phyloP scores from a whole-genome alignment of 1,140 invertebrate genomes.

The Colletes gigas region DNA sequence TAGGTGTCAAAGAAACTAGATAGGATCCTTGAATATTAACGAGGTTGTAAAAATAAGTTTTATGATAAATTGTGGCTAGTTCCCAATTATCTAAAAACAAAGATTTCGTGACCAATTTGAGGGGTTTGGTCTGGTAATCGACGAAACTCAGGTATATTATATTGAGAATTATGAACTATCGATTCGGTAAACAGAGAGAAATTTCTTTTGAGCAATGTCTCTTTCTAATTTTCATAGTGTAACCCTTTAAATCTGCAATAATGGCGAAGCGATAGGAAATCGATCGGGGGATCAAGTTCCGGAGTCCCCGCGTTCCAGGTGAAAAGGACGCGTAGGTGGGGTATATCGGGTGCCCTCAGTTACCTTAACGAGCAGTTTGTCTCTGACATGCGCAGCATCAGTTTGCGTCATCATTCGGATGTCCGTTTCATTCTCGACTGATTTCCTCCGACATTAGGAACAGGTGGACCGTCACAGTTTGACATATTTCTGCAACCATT shows the following conservation, averaged over 20 bases:
- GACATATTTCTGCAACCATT: constrained; percentile 20
- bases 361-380: background rate
- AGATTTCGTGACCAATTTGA: too few species aligned
- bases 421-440: constrained; percentile 5
- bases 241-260: background rate
- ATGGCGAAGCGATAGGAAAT: background rate
- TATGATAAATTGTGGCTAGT: too few species aligned
- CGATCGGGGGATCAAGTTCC: background rate
- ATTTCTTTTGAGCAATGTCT: too few species aligned
- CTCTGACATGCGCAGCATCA: constrained; percentile 2
- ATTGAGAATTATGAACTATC: too few species aligned
- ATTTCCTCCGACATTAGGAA: constrained; percentile 27
- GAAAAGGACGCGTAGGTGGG: background rate
- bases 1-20: too few species aligned
- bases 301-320: background rate
- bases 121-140: too few species aligned
- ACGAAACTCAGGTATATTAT: too few species aligned
- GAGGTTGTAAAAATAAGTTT: too few species aligned
- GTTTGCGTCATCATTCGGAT: background rate
- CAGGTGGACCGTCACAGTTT: constrained; percentile 20
- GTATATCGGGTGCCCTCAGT: background rate
- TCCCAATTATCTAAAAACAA: too few species aligned
- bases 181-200: too few species aligned
- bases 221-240: too few species aligned
- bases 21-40: too few species aligned